phyloP scores from a whole-genome alignment of 2,113 vertebrate species.

The Motacilla alba region DNA sequence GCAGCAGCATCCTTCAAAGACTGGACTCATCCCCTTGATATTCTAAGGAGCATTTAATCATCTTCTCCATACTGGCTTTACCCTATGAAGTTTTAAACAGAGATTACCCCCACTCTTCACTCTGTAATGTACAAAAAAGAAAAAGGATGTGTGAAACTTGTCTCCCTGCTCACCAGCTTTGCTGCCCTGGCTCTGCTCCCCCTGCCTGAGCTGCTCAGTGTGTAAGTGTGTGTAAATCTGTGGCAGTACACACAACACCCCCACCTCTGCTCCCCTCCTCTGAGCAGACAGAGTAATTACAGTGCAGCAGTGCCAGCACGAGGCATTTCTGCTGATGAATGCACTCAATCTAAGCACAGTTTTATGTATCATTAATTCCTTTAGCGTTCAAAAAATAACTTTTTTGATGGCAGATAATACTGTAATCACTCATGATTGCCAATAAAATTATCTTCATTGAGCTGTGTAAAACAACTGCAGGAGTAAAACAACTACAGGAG shows the following conservation, averaged over 20 bases:
- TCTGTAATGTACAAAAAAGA: background rate
- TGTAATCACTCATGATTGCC: constrained; percentile 94
- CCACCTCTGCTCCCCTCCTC: constrained; percentile 39
- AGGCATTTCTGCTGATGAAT: constrained; percentile 82
- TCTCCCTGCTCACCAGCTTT: background rate
- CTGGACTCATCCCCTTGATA: background rate
- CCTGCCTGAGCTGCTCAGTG: background rate
- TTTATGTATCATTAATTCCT: constrained; percentile 91
- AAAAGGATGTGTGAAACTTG: background rate
- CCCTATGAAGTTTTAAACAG: background rate
- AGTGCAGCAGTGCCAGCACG: constrained; percentile 73
- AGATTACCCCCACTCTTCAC: background rate
- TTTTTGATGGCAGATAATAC: constrained; percentile 87
- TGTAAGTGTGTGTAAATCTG: constrained; percentile 75
- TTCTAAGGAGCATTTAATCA: background rate
- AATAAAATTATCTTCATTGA: constrained; percentile 86
- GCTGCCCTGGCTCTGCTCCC: background rate
- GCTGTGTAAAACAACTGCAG: constrained; percentile 78
- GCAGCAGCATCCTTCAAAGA: background rate
- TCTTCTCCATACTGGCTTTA: background rate
- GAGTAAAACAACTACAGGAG: constrained; percentile 64
- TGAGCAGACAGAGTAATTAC: constrained; percentile 78
- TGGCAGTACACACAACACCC: constrained; percentile 51
- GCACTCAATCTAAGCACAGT: constrained; percentile 72
- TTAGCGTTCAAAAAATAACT: constrained; percentile 81